A percentile compares a stretch with the other conserved stretches of the same genome.
These are phyloP conservation scores for Rapana venosa DNA, from an alignment of 2,888 invertebrate genomes.

Conservation along the genomic window DNA sequence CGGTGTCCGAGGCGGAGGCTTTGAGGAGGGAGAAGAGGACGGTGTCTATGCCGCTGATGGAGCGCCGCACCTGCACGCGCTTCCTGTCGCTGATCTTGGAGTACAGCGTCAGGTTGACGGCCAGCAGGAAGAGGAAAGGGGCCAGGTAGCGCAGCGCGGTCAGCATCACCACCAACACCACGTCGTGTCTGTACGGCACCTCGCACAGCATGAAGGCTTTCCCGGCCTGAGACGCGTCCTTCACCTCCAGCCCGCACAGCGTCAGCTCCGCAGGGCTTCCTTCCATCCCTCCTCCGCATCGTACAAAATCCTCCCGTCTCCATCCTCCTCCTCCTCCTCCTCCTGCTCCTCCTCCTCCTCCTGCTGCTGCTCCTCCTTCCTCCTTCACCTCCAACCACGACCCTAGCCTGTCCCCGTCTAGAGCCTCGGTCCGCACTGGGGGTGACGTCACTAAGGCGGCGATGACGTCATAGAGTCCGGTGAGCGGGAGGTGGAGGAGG, in stretches of 20 bases:
- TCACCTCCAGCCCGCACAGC: background rate
- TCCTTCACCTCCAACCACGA: background rate
- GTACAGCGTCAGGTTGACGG: conserved; percentile 66
- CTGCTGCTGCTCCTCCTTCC: background rate
- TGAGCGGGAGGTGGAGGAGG: conserved; percentile 62
- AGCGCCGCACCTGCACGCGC: conserved; percentile 64
- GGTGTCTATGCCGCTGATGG: conserved; percentile 58
- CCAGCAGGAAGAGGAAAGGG: conserved; percentile 61
- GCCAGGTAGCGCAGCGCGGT: conserved; percentile 62
- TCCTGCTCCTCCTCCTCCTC: background rate
- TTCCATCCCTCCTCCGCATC: background rate
- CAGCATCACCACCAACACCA: conserved; percentile 56
- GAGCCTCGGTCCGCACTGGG: background rate
- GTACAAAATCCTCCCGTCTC: background rate
- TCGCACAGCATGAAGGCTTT: conserved; percentile 34
- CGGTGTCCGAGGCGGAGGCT: conserved; percentile 59
- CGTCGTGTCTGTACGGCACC: conserved; percentile 58
- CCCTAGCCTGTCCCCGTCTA: background rate
- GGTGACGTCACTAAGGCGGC: conserved; percentile 2
- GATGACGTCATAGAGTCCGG: conserved; percentile 59
- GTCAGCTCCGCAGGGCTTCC: conserved; percentile 17
- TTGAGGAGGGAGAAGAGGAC: conserved; percentile 58
- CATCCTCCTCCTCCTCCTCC: background rate
- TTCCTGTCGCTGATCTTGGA: conserved; percentile 64
- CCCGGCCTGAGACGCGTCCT: background rate